Conservation (phyloP, 2,888 invertebrate species). For the Drosophila histrio region DNA sequence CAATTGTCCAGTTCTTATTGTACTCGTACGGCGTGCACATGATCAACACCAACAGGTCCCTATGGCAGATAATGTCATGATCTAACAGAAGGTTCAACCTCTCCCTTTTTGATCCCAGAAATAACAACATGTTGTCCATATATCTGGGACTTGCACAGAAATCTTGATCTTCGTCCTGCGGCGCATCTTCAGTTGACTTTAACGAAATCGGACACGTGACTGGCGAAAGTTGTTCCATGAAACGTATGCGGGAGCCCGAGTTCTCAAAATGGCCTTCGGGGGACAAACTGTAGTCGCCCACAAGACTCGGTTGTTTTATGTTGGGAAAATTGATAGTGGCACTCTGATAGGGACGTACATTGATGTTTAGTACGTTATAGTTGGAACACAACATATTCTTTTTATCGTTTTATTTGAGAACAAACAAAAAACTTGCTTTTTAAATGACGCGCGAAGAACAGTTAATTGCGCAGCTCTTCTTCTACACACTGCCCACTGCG, state of each 20-base stretch:
- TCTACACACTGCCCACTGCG: slow-evolving; percentile 1
- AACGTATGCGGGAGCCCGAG: slow-evolving; percentile 12
- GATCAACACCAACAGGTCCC: slow-evolving; percentile 42
- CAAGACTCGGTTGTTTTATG: slow-evolving; percentile 15
- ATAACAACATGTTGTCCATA: slow-evolving; percentile 56
- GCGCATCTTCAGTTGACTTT: not conserved
- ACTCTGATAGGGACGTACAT: not conserved
- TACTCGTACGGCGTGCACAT: slow-evolving; percentile 58
- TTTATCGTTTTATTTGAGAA: not conserved
- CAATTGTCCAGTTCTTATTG: slow-evolving; percentile 44
- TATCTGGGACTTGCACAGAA: not conserved
- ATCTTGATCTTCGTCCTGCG: not conserved
- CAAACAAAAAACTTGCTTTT: not conserved
- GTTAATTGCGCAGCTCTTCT: slow-evolving; percentile 25
- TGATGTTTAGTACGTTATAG: slow-evolving; percentile 22
- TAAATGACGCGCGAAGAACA: slow-evolving; percentile 15
- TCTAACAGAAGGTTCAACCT: not conserved
- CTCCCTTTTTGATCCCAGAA: not conserved
- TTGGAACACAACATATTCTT: slow-evolving; percentile 9
- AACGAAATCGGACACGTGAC: slow-evolving; percentile 19
- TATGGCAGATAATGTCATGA: slow-evolving; percentile 52
- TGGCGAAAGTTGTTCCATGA: not conserved
- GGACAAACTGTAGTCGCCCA: slow-evolving; percentile 51
- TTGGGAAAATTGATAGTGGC: slow-evolving; percentile 22
- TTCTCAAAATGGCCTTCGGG: slow-evolving; percentile 36